Evolutionary conservation across 2,888 invertebrate species (phyloP), one percentile per base, ranked within the genome.

Genomic region (Deladenus siricidicola): DNA sequence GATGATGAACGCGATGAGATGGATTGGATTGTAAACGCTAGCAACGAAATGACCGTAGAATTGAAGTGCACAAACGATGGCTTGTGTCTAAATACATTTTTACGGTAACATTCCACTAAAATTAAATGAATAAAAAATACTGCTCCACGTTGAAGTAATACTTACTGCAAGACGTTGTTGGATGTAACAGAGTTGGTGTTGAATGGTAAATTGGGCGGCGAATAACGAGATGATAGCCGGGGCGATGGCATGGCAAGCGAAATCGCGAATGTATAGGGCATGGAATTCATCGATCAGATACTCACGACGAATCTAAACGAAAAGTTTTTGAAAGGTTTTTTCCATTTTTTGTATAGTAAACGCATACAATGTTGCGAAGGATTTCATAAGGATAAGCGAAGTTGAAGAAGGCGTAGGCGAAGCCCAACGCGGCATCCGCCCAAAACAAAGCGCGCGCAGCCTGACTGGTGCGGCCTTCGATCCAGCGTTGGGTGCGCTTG

Each of bases 371-470:
- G 39, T 69, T 57, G 28, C 69, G 70, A 19, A 75, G 61, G n/a
- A 75, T 65, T 44, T 73, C 70, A 30, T 70, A 67, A 23, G 75
- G 73, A 64, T 71, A 75, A 24, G 74, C 70, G 53, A 70, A 74
- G 58, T 74, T 72, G 60, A 71, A 63, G 56, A 75, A 62, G 34
- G 72, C 69, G 52, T 68, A 70, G 49, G 64, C 47, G 52, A 75
- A 60, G 19, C 67, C 63, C 49, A 73, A 54, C 8, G 67, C 71
- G 34, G 72, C 59, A 52, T 75, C 75, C 29, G 66, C 58, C 63
- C 70, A 71, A 39, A 75, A 65, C 43, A 70, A 63, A 49, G 69
- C 69, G 54, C 70, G 72, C 19, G 62, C 39, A 45, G 48, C 59
- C 45, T 64, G 49, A 45, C 60, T 62, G 43, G 62, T 48, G 34